phyloP scores from a whole-genome alignment of 64 coral and sea anemone species.

The Porites lutea region DNA sequence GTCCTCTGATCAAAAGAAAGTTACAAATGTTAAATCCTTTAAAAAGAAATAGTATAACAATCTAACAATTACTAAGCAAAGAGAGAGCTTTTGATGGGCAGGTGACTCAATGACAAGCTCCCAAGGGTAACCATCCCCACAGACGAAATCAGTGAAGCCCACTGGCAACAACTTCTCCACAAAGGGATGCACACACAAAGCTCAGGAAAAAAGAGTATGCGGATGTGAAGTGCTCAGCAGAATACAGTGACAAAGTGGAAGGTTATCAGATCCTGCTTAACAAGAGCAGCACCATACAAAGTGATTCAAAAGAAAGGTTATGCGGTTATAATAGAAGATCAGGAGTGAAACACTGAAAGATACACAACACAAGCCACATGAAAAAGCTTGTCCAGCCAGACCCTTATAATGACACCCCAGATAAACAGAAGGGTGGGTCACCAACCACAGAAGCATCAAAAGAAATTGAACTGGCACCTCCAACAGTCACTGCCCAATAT shows the following conservation, averaged over 20 bases:
- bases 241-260: constrained; percentile 28
- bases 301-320: constrained; percentile 28
- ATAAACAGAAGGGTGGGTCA: too few relatives aligned
- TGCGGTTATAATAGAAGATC: constrained; percentile 46
- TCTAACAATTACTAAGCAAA: too few relatives aligned
- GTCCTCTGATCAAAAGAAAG: too few relatives aligned
- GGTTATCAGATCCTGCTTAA: constrained; percentile 44
- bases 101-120: constrained; percentile 17
- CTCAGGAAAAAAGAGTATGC: background rate
- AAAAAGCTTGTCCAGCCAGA: constrained; percentile 48
- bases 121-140: constrained; percentile 10
- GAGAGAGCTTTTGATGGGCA: constrained; percentile 30
- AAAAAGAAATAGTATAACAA: too few relatives aligned
- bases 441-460: too few relatives aligned
- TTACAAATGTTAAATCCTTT: too few relatives aligned
- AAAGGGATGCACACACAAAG: background rate
- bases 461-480: too few relatives aligned
- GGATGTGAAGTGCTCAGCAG: constrained; percentile 12
- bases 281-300: constrained; percentile 42
- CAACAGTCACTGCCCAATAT: too few relatives aligned
- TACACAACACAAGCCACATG: constrained; percentile 37
- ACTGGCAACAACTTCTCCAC: background rate
- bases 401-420: too few relatives aligned
- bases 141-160: background rate
- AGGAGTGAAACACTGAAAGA: constrained; percentile 36